Base-by-base conservation (phyloP, 2,888 invertebrate genomes). In the Drosophila tripunctata region DNA sequence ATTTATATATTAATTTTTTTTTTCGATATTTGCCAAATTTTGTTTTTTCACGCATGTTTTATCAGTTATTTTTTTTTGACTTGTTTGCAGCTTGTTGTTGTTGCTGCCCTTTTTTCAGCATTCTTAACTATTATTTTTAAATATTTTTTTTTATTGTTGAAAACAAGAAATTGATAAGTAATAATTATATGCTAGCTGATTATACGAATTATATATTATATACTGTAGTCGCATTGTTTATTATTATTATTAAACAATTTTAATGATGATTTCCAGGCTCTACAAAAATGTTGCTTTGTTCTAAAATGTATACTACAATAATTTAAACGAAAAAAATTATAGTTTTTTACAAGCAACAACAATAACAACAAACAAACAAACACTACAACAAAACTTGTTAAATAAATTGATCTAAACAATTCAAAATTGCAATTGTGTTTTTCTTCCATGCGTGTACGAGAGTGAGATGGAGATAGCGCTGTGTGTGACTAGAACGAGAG, bases 61-160 rank as follows among this genome's bases (percentile, higher is more conserved):
- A 12, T 24, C 1, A 22, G n/a, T n/a, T n/a, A n/a, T n/a, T 52
- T 41, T 33, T 22, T 41, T 51, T 8, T 17, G 7, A 7, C 24
- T 44, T 19, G 4, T 55, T 43, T 48, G 7, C 19, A 21, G n/a
- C 15, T 17, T 35, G 43, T 51, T 51, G 38, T 40, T 51, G 51
- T 52, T 40, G 51, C 31, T n/a, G n/a, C n/a, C n/a, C n/a, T n/a
- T 14, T 52, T 52, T 52, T 14, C 24, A 36, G 36, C 48, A 50
- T 36, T 45, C 30, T 45, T 50, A 27, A 12, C 36, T 36, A 17
- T 48, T 48, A 48, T 31, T 47, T 12, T 22, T 47, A 10, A 33
- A 6, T 22, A 35, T 24, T 35, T 48, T 22, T 22, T 47, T 14
- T 48, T 8, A 36, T 27, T 22, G 10, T 27, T 24, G 2, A 36